A percentile compares a stretch with the other conserved stretches of the same genome.
Evolutionary conservation across 2,797 vertebrate species (phyloP).

Genomic region (Hozukius guyotensis): DNA sequence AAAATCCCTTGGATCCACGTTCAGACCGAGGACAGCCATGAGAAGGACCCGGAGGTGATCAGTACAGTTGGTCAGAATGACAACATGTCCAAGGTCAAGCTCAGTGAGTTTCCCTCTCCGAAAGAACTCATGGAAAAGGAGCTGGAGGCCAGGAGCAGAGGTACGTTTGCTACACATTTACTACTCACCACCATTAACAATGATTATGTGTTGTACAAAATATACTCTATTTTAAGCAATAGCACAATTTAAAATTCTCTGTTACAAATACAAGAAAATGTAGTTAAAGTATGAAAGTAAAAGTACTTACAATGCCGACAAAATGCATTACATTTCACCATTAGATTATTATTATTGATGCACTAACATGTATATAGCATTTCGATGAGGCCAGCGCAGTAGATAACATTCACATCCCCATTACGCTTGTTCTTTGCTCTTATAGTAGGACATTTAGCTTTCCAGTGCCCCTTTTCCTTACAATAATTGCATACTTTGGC

Average conservation of each 20-base stretch:
- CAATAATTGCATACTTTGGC: no score
- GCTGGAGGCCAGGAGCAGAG: conserved; percentile 89
- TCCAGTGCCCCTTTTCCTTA: no score
- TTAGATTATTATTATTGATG: background rate
- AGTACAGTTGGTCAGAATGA: conserved; percentile 93
- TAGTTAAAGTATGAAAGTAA: background rate
- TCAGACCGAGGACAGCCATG: conserved; percentile 94
- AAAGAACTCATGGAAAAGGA: conserved; percentile 94
- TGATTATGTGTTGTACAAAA: background rate
- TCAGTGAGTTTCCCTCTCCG: conserved; percentile 80
- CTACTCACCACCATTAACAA: background rate
- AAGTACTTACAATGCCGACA: background rate
- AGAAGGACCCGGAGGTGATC: conserved; percentile 97
- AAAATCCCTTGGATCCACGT: conserved; percentile 98
- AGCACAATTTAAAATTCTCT: rapidly evolving
- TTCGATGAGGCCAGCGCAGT: background rate
- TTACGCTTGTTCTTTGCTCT: no score
- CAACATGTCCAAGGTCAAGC: conserved; percentile 80
- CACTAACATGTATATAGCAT: background rate
- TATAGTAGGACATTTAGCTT: no score
- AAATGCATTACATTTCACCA: background rate
- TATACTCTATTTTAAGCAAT: background rate
- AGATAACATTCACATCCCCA: no score
- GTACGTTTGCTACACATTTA: conserved; percentile 66
- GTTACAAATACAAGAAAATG: background rate